Conservation (phyloP, 2,888 invertebrate genomes). For the Agonopterix arenella region DNA sequence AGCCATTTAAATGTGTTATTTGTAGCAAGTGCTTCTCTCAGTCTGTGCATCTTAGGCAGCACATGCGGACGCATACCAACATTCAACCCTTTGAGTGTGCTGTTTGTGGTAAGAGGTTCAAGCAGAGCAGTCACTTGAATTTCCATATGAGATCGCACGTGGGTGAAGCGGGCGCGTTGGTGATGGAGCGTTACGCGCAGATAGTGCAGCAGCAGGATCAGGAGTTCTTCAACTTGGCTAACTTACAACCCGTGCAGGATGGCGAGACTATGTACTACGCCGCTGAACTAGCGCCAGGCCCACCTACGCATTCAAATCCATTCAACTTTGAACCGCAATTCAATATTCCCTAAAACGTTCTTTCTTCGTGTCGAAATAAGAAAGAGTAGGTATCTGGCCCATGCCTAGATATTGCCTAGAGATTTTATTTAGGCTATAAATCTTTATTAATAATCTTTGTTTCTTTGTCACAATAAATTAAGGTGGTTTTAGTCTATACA, state of each 20-base stretch:
- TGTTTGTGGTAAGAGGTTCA: conserved; percentile 56
- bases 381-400: too few relatives aligned
- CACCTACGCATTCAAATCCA: conserved; percentile 18
- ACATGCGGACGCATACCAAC: conserved; percentile 70
- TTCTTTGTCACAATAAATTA: too few relatives aligned
- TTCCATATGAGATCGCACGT: conserved; percentile 66
- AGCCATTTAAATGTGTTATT: conserved; percentile 66
- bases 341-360: too few relatives aligned
- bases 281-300: conserved; percentile 38
- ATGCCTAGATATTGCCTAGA: too few relatives aligned
- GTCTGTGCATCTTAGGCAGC: conserved; percentile 65
- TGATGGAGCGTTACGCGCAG: conserved; percentile 39
- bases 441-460: too few relatives aligned
- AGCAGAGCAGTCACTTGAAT: conserved; percentile 68
- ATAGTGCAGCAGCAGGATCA: conserved; percentile 30
- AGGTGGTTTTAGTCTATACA: too few relatives aligned
- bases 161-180: conserved; percentile 29
- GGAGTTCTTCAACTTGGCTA: conserved; percentile 50
- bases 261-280: conserved; percentile 61
- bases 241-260: conserved; percentile 52
- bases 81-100: conserved; percentile 67
- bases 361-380: too few relatives aligned
- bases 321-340: conserved; percentile 6
- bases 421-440: too few relatives aligned
- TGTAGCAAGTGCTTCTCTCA: conserved; percentile 67